phyloP scores from a whole-genome alignment of 2,797 vertebrate species.

The Poecile montanus region DNA sequence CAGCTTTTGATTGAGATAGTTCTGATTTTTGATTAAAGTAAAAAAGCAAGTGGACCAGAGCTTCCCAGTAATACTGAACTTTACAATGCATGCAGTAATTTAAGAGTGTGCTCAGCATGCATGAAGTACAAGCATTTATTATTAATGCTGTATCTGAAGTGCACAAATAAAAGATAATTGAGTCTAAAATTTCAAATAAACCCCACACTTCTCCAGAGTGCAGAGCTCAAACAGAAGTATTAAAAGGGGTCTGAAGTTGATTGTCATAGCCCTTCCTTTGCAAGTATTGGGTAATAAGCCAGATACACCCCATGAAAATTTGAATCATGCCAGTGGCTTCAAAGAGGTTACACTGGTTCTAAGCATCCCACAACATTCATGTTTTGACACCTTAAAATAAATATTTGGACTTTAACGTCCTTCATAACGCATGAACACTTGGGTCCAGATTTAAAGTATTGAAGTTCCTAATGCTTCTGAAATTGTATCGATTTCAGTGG shows the following conservation, averaged over 20 bases:
- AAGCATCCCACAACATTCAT: neutral
- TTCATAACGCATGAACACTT: neutral
- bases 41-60: neutral
- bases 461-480: neutral
- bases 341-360: neutral
- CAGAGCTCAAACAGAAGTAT: neutral
- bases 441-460: neutral
- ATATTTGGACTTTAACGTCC: neutral
- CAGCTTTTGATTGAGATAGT: neutral
- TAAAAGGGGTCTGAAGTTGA: neutral
- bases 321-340: neutral
- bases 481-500: neutral
- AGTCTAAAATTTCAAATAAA: conserved; percentile 16
- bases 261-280: neutral
- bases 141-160: neutral
- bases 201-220: neutral
- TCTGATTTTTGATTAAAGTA: conserved; percentile 1
- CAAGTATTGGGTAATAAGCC: neutral
- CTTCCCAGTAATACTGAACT: neutral
- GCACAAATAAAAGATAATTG: conserved; percentile 7
- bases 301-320: neutral
- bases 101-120: neutral
- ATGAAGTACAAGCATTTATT: neutral
- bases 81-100: neutral
- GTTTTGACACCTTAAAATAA: neutral